phyloP scores from a whole-genome alignment of 2,797 vertebrate species.

The Chelon auratus region DNA sequence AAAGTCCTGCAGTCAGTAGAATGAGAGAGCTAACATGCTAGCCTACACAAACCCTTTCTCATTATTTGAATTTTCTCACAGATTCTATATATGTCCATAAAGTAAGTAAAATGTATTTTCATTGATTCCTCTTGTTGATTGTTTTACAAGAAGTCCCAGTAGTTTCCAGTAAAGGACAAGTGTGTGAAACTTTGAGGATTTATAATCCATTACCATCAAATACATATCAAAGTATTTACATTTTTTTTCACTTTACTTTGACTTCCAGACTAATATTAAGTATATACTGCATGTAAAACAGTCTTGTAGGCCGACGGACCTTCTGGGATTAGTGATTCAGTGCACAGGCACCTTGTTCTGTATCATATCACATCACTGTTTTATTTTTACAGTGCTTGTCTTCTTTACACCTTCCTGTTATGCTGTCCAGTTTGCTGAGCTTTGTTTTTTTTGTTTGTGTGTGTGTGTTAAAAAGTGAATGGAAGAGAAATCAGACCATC shows the following conservation, averaged over 20 bases:
- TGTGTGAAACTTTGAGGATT: too few relatives aligned
- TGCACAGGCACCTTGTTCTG: background rate
- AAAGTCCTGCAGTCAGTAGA: too few relatives aligned
- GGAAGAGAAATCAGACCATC: conserved; percentile 15
- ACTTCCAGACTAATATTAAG: background rate
- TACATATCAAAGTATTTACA: too few relatives aligned
- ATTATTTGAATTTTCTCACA: too few relatives aligned
- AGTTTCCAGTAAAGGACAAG: too few relatives aligned
- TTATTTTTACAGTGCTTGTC: background rate
- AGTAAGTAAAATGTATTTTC: background rate
- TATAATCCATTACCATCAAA: too few relatives aligned
- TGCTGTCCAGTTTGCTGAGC: background rate
- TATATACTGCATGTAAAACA: background rate
- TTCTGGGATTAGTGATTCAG: background rate
- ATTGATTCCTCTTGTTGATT: background rate
- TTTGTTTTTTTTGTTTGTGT: background rate
- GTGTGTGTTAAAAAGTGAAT: conserved; percentile 26
- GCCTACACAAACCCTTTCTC: too few relatives aligned
- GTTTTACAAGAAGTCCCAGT: background rate
- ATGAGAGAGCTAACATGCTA: too few relatives aligned
- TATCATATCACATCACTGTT: background rate
- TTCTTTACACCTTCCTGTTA: conserved; percentile 12
- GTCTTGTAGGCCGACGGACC: background rate
- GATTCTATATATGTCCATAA: background rate
- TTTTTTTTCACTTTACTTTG: too few relatives aligned